A percentile compares a stretch with the other conserved stretches of the same genome.
Evolutionary conservation across 2,797 vertebrate genomes (phyloP).

Genomic region (Acipenser transmontanus): DNA sequence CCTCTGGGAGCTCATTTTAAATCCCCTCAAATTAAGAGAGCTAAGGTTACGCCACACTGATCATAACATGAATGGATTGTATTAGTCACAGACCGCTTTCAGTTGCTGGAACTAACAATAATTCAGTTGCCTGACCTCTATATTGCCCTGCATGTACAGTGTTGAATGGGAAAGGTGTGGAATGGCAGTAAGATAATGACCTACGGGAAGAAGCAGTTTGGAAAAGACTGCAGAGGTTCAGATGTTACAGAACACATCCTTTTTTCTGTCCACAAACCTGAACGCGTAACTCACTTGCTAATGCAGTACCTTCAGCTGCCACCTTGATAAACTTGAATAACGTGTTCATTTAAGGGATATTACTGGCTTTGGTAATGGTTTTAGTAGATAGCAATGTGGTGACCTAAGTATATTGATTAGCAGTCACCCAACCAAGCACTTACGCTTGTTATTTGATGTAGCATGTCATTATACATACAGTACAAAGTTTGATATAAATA

Average conservation of each 20-base stretch:
- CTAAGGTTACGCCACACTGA: not conserved
- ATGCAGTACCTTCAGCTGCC: no score
- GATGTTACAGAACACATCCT: not conserved
- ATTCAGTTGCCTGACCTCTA: not conserved
- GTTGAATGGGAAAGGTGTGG: not conserved
- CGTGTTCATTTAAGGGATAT: no score
- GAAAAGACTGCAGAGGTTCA: not conserved
- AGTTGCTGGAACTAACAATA: not conserved
- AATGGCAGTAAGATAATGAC: not conserved
- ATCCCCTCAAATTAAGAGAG: not conserved
- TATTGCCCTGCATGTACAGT: not conserved
- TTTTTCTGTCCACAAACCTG: not conserved
- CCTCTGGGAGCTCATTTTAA: not conserved
- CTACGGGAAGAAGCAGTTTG: not conserved
- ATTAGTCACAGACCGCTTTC: not conserved
- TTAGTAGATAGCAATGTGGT: no score
- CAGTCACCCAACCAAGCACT: no score
- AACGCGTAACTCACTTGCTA: no score
- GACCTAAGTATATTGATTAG: no score
- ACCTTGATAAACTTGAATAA: no score
- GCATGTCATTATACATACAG: no score
- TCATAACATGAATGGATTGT: not conserved
- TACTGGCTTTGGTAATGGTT: no score
- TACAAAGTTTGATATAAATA: no score
- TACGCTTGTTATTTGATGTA: no score